Base-by-base conservation (phyloP, 2,113 vertebrate species). In the Platysternon megacephalum region DNA sequence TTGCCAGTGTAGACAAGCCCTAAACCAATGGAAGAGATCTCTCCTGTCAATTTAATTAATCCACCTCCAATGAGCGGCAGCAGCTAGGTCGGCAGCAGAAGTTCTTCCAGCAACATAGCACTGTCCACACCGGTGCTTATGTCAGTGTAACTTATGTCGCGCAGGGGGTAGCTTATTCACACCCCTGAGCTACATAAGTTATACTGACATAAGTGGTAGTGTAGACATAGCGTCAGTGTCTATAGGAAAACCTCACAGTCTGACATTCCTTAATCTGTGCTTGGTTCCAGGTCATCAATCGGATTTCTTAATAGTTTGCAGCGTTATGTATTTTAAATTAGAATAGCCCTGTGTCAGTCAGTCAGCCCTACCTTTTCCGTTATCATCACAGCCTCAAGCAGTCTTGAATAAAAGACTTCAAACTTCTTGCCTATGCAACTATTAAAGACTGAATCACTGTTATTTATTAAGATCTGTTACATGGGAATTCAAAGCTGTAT, bases 371-470 rank as follows among this genome's bases (percentile, higher is more conserved):
- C 52, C 72, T 95, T 96, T 93, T 91, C 95, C 95, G 44, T 94
- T 95, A 91, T 92, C 96, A 94, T 95, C 87, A 44, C 53, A 86
- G 80, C 84, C 83, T 96, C 85, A 93, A 81, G 80, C 89, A 95
- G 96, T 81, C 92, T 88, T 92, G 56, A 85, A 46, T 74, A 58
- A 94, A 95, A 89, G 72, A 92, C 86, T 86, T 72, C 92, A 79
- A 89, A 89, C 81, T 94, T 95, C 84, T 79, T 80, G 52, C 86
- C 89, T 84, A 79, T 88, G 79, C 89, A 76, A 84, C 92, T 90
- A 92, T 94, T 95, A 91, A 93, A 91, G 61, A 80, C 78, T 49
- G 56, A 89, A 95, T 92, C 55, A 86, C 87, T 96, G 95, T 95
- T 85, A 92, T 95, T 95, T 91, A 88, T 94, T 97, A 92, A 87